Evolutionary conservation across 37 sponge, comb jelly and placozoan species (phyloP).

Genomic region (Cliona cf. orientalis): DNA sequence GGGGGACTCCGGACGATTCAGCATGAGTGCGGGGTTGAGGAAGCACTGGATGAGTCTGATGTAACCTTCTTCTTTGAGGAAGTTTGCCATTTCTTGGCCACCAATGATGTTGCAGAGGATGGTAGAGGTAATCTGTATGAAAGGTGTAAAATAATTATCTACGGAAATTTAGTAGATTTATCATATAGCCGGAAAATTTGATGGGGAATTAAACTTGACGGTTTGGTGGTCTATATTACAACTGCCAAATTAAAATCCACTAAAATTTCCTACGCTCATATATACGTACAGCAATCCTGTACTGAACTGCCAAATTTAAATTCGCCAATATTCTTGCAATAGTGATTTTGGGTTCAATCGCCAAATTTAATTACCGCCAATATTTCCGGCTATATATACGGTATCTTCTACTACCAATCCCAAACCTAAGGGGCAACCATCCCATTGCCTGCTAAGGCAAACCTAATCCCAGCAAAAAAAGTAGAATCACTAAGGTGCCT

Average conservation of each 20-base stretch:
- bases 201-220: too few species aligned
- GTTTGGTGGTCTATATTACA: too few species aligned
- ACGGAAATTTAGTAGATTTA: neutral
- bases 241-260: too few species aligned
- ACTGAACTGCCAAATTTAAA: too few species aligned
- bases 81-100: constrained; percentile 23
- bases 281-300: too few species aligned
- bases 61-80: constrained; percentile 41
- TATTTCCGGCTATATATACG: neutral
- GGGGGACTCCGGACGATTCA: constrained; percentile 32
- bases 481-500: too few species aligned
- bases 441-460: neutral
- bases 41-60: constrained; percentile 63
- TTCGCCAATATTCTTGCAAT: too few species aligned
- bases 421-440: neutral
- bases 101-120: constrained; percentile 44
- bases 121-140: constrained; percentile 13
- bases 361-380: too few species aligned
- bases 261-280: too few species aligned
- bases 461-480: neutral
- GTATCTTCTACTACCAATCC: neutral
- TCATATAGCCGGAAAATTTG: too few species aligned
- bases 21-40: constrained; percentile 51
- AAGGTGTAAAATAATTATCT: neutral
- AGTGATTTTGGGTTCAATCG: too few species aligned